Base-by-base conservation (phyloP, 2,113 vertebrate species). In the Amazona vittata region DNA sequence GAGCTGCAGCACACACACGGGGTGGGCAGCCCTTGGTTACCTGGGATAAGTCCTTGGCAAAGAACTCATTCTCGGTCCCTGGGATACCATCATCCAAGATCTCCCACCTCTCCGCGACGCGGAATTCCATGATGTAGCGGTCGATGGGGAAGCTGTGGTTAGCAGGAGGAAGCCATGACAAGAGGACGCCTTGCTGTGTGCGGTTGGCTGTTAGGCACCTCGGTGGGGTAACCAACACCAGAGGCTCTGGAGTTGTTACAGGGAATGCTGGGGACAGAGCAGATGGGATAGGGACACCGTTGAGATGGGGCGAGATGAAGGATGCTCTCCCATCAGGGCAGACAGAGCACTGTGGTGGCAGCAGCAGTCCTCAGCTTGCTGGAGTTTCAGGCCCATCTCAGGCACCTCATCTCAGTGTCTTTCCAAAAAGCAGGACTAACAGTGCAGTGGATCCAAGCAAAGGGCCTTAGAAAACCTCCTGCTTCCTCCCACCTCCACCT, bases 181-280 rank as follows among this genome's bases (percentile, higher is more conserved):
- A 98, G 85, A 99, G 98, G 96, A 99, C 99, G 94, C 99, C 99
- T 97, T 99, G 99, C 98, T 99, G 99, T 94, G 99, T 99, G 98
- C 99, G 98, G 95, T 99, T 99, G 98, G 99, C 99, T 98, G 99
- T 99, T 98, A 99, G 99, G 99, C 99, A 99, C 99, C 99, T 98
- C 96, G 99, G 99, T 99, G 99, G 99, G 98, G 99, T 99, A 98
- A 99, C 99, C 98, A 99, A 99, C 99, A 99, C 99, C 99, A 99
- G 98, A 98, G 99, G 99, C 99, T 99, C 99, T 98, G 99, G 99
- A 98, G 99, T 99, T 98, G 99, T 99, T 98, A 99, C 97, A 94
- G 99, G 99, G 98, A 99, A 99, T 98, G 99, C 99, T 99, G 96
- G 13, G 26, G 86, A 59, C 15, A 94, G 79, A 84, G 44, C 69